phyloP scores from a whole-genome alignment of 2,113 vertebrate genomes.

The Lasiurus borealis region DNA sequence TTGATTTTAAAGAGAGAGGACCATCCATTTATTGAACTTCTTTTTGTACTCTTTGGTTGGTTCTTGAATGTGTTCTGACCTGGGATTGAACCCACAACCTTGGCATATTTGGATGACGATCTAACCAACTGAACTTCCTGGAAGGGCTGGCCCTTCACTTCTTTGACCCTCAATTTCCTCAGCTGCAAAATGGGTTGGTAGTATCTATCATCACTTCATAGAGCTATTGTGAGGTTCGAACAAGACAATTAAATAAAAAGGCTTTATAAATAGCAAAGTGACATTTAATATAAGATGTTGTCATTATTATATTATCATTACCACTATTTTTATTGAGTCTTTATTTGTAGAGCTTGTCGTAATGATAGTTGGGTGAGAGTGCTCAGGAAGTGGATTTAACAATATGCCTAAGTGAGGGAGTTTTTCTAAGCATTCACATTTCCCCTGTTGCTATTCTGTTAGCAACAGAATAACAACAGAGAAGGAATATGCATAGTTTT shows the following conservation, averaged over 20 bases:
- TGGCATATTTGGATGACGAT: no score
- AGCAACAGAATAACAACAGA: neutral
- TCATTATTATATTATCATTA: conserved; percentile 10
- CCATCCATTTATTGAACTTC: no score
- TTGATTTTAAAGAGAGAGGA: no score
- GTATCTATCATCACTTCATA: neutral
- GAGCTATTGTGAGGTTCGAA: neutral
- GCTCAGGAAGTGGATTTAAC: neutral
- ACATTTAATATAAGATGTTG: neutral
- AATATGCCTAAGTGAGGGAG: neutral
- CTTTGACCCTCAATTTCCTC: neutral
- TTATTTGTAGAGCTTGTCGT: neutral
- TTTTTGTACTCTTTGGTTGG: no score
- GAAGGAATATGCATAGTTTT: neutral
- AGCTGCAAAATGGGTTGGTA: neutral
- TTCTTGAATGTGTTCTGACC: no score
- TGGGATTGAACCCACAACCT: no score
- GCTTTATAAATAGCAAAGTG: neutral
- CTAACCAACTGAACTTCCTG: no score
- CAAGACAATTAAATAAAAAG: neutral
- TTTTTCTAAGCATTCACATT: neutral
- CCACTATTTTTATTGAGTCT: neutral
- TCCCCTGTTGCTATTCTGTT: neutral
- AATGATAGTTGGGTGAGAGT: neutral
- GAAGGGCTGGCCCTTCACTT: no score